Evolutionary conservation across 1,140 invertebrate species (phyloP).

Genomic region (Diorhabda carinulata): DNA sequence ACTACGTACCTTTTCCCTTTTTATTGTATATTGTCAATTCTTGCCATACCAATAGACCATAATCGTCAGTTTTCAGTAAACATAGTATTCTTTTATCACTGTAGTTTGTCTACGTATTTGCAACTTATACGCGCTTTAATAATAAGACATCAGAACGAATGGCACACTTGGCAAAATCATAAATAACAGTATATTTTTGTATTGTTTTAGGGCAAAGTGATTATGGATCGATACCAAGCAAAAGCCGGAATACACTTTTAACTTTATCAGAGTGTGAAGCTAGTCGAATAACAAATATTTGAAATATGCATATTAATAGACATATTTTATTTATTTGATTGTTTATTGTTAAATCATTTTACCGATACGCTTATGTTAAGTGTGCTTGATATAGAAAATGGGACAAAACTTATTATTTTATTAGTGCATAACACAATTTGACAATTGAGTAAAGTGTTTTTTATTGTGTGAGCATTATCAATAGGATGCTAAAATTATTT

Average conservation of each 20-base stretch:
- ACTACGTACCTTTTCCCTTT: neutral
- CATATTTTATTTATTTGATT: too few relatives aligned
- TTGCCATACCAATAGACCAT: neutral
- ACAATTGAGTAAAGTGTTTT: too few relatives aligned
- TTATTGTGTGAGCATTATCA: too few relatives aligned
- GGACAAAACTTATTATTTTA: too few relatives aligned
- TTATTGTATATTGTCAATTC: neutral
- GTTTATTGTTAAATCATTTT: too few relatives aligned
- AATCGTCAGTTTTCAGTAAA: neutral
- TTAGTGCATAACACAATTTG: too few relatives aligned
- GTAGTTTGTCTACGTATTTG: neutral
- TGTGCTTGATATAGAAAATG: too few relatives aligned
- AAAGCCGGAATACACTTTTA: slow-evolving; percentile 21
- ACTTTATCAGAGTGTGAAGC: slow-evolving; percentile 28
- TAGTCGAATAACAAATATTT: slow-evolving; percentile 10
- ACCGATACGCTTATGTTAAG: too few relatives aligned
- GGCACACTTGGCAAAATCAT: neutral
- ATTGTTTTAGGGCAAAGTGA: slow-evolving; percentile 18
- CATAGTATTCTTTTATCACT: neutral
- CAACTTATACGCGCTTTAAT: neutral
- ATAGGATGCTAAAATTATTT: too few relatives aligned
- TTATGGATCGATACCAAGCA: slow-evolving; percentile 5
- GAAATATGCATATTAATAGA: too few relatives aligned
- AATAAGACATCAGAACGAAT: too few relatives aligned
- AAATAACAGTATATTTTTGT: slow-evolving; percentile 6